These are phyloP conservation scores for Liasis olivaceus DNA, from an alignment of 2,797 vertebrate species.

Conservation along the genomic window DNA sequence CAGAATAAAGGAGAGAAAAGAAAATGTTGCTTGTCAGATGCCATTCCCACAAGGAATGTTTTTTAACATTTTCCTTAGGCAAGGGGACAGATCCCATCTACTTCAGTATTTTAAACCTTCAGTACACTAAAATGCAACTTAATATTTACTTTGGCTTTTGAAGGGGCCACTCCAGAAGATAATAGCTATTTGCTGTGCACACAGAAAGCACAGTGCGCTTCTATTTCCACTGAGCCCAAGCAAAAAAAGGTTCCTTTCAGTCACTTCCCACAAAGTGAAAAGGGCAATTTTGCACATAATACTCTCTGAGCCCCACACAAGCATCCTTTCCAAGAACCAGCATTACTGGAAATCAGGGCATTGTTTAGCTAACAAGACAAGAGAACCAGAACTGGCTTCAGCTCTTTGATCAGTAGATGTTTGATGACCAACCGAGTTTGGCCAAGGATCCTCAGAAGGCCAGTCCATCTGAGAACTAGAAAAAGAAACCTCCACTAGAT, in stretches of 20 bases:
- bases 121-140: not conserved
- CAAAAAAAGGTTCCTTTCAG: not conserved
- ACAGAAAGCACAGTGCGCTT: not conserved
- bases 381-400: not conserved
- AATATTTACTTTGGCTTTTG: not conserved
- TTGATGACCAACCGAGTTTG: not conserved
- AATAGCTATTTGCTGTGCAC: not conserved
- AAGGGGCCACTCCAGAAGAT: not conserved
- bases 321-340: not conserved
- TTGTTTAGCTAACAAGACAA: not conserved
- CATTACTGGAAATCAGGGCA: not conserved
- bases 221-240: not conserved
- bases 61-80: not conserved
- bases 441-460: not conserved
- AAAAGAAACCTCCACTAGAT: slow-evolving; percentile 60
- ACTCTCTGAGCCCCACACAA: not conserved
- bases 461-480: not conserved
- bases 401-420: not conserved
- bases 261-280: not conserved
- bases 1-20: not conserved
- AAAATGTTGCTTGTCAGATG: not conserved
- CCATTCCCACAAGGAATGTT: not conserved
- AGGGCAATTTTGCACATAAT: not conserved
- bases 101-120: not conserved
- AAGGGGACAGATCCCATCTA: not conserved